A percentile compares a stretch with the other conserved stretches of the same genome.
Evolutionary conservation across 2,797 vertebrate genomes (phyloP).

Genomic region (Ataeniobius toweri): DNA sequence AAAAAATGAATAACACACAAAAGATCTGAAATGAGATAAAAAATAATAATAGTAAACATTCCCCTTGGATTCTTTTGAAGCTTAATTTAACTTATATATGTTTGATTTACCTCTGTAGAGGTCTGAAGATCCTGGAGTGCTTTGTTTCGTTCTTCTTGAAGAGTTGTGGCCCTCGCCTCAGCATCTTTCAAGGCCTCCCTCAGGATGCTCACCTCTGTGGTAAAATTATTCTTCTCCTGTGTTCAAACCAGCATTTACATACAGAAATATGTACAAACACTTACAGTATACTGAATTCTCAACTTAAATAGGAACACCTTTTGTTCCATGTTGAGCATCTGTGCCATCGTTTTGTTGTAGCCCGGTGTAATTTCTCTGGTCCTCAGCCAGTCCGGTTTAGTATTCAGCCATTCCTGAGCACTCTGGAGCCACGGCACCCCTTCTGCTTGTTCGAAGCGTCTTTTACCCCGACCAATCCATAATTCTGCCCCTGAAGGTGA

Average conservation of each 20-base stretch:
- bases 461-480: conserved; percentile 46
- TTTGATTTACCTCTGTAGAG: conserved; percentile 63
- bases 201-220: conserved; percentile 61
- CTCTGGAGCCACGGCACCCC: conserved; percentile 59
- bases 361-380: conserved; percentile 63
- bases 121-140: conserved; percentile 62
- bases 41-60: neutral
- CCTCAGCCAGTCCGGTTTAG: conserved; percentile 64
- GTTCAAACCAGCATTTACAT: conserved; percentile 6
- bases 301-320: conserved; percentile 60
- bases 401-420: conserved; percentile 50
- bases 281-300: neutral
- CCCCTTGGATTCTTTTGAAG: neutral
- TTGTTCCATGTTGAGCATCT: conserved; percentile 72
- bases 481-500: conserved; percentile 55
- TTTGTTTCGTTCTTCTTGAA: conserved; percentile 68
- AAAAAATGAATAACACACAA: conserved; percentile 1
- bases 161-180: conserved; percentile 55
- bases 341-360: conserved; percentile 51
- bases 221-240: conserved; percentile 55
- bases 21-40: neutral
- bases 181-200: conserved; percentile 69
- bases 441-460: conserved; percentile 51
- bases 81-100: neutral
- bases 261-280: neutral